Percentiles rank a stretch among this genome's conserved stretches.
Evolutionary conservation across 2,888 invertebrate species (phyloP).

Genomic region (Magallana nippona): DNA sequence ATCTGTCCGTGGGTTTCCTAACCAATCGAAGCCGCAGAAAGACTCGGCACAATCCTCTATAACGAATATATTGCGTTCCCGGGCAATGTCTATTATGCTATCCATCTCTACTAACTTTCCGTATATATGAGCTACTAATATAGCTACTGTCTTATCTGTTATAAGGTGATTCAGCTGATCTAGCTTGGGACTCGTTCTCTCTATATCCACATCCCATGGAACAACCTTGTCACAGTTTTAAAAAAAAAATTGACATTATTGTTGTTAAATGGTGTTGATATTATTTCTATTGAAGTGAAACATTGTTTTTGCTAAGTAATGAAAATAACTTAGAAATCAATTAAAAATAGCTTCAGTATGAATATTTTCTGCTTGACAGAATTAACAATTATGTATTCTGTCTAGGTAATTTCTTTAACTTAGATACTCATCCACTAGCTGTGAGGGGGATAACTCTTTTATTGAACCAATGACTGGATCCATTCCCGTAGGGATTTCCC

Average conservation of each 20-base stretch:
- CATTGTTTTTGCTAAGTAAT: no score
- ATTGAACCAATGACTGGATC: no score
- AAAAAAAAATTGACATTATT: background rate
- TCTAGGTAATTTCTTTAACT: no score
- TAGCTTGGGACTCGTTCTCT: slow-evolving; percentile 75
- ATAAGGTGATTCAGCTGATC: slow-evolving; percentile 74
- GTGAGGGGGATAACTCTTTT: no score
- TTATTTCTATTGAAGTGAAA: no score
- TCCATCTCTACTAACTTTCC: slow-evolving; percentile 76
- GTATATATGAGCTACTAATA: slow-evolving; percentile 78
- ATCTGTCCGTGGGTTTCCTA: slow-evolving; percentile 77
- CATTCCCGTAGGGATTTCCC: no score
- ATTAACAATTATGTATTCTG: no score
- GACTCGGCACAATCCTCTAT: slow-evolving; percentile 80
- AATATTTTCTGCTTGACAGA: no score
- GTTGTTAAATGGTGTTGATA: no score
- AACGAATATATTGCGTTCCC: slow-evolving; percentile 68
- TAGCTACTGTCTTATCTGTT: slow-evolving; percentile 75
- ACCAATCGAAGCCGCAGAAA: slow-evolving; percentile 76
- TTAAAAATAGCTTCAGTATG: no score
- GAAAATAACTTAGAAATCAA: no score
- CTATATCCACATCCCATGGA: slow-evolving; percentile 77
- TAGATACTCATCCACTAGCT: no score
- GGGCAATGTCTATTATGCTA: slow-evolving; percentile 72
- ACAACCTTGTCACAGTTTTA: slow-evolving; percentile 60